These are phyloP conservation scores for Dorcus hopei DNA, from an alignment of 2,888 invertebrate genomes.

Conservation along the genomic window DNA sequence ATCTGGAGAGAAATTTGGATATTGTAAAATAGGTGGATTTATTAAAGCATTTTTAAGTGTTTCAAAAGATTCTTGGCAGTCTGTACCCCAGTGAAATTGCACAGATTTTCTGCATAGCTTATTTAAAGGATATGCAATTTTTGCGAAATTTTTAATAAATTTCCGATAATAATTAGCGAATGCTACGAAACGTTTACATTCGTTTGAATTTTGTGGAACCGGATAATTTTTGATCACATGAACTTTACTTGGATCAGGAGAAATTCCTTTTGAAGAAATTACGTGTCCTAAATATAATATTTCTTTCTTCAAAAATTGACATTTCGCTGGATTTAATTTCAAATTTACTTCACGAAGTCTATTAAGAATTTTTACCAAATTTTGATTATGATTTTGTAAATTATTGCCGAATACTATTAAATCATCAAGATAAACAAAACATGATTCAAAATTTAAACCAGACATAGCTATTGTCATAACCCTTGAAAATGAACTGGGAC, in stretches of 20 bases:
- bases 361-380: conserved; percentile 16
- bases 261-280: conserved; percentile 21
- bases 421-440: conserved; percentile 25
- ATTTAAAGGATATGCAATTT: too few species aligned
- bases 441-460: conserved; percentile 25
- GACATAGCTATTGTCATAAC: conserved; percentile 29
- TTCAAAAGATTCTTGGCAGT: conserved; percentile 6
- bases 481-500: too few species aligned
- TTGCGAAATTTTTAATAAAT: too few species aligned
- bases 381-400: conserved; percentile 23
- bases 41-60: not conserved
- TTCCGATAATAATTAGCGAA: conserved; percentile 26
- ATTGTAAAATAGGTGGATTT: too few species aligned
- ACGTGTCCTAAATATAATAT: conserved; percentile 19
- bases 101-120: too few species aligned
- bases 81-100: conserved; percentile 5
- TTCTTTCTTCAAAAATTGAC: conserved; percentile 25
- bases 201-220: conserved; percentile 3
- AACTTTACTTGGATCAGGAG: conserved; percentile 24
- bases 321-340: conserved; percentile 27
- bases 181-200: conserved; percentile 12
- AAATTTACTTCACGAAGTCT: conserved; percentile 15
- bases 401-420: conserved; percentile 26
- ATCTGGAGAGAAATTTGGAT: too few species aligned
- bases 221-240: conserved; percentile 15